phyloP scores from a whole-genome alignment of 2,113 vertebrate genomes.

The Pao palembangensis region DNA sequence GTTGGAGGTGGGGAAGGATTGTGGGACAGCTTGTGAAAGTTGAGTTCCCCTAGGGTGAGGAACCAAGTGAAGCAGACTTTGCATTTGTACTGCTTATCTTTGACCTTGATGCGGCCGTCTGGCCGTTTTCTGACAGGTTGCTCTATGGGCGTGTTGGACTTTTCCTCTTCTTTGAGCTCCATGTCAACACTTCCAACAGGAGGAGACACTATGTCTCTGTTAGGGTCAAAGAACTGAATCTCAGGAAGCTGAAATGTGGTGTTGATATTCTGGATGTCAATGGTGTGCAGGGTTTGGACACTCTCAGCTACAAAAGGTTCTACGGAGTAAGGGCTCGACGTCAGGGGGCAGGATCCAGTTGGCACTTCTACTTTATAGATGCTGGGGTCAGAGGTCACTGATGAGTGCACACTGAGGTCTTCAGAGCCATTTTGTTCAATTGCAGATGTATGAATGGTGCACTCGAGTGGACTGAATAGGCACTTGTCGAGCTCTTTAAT shows the following conservation, averaged over 20 bases:
- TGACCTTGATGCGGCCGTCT: constrained; percentile 75
- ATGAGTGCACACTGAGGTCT: constrained; percentile 42
- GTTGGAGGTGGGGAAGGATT: constrained; percentile 93
- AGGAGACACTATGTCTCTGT: constrained; percentile 66
- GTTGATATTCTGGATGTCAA: constrained; percentile 78
- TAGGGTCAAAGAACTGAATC: constrained; percentile 74
- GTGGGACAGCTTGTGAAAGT: constrained; percentile 93
- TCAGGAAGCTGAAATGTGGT: constrained; percentile 81
- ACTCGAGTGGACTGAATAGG: constrained; percentile 66
- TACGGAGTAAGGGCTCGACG: constrained; percentile 54
- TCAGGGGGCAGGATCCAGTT: constrained; percentile 31
- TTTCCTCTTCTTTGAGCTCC: constrained; percentile 45
- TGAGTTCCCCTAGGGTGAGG: constrained; percentile 86
- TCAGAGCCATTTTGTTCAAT: constrained; percentile 65
- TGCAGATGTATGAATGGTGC: constrained; percentile 51
- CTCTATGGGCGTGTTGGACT: constrained; percentile 63
- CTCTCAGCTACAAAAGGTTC: constrained; percentile 47
- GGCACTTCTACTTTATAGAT: constrained; percentile 63
- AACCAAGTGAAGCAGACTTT: constrained; percentile 96
- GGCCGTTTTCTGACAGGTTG: constrained; percentile 67
- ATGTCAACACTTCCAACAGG: constrained; percentile 23
- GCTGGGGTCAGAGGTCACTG: constrained; percentile 53
- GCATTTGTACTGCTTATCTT: constrained; percentile 91
- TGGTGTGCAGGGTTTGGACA: constrained; percentile 66
- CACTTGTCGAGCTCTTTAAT: constrained; percentile 47